Base-by-base conservation (phyloP, 2,113 vertebrate genomes). In the Apteryx mantelli region DNA sequence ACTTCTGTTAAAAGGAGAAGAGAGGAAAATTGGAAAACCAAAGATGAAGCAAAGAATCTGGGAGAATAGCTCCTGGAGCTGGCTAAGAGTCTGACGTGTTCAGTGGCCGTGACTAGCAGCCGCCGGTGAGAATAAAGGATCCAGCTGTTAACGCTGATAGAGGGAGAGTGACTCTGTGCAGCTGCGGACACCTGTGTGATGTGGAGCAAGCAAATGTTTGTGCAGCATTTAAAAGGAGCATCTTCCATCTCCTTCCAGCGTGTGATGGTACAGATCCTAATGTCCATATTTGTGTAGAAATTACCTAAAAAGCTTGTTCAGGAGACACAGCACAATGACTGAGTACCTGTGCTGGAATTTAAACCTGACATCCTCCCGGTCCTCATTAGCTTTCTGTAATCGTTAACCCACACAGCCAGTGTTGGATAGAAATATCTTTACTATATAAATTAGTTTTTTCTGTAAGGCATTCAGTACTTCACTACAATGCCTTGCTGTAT, bases 361-460 rank as follows among this genome's bases (percentile, higher is more conserved):
- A 94, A 93, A 38, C 64, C 86, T 52, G 56, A 16, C 34, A 28
- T 77, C 68, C 32, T 93, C 71, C 50, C 83, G 16, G 1, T 89
- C 58, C 76, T 91, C 73, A 25, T 95, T 91, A 96, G 28, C 61
- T 91, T 84, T 85, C 38, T 75, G 69, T 66, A 78, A 96, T 69
- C 82, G 46, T 61, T 81, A 80, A 66, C 36, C 69, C 79, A 46
- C 24, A 3, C 30, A 91, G 79, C 55, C 56, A 68, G 82, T 7
- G 24, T 60, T 40, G 82, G 56, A 87, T 86, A 73, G 90, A 97
- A 96, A 96, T 58, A 76, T 89, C 94, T 73, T 74, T 69, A 64
- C 74, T 65, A 89, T 92, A 86, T 84, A 88, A 82, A 93, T 10
- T 13, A 20, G 40, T 66, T 95, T 92, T 58, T 73, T 61, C 50